Base-by-base conservation (phyloP, 2,113 vertebrate genomes). In the Proterorhinus semilunaris region DNA sequence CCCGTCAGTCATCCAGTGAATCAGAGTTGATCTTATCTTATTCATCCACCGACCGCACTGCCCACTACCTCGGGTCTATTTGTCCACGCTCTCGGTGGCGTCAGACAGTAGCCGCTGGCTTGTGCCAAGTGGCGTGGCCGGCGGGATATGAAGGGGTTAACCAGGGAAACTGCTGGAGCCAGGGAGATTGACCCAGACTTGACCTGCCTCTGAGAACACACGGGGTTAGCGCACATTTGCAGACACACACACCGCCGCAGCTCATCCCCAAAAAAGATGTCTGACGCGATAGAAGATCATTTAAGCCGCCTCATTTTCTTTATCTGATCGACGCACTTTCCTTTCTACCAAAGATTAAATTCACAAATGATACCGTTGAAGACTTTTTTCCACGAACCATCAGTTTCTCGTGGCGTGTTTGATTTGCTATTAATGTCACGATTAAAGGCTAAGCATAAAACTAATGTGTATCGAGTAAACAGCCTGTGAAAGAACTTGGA, bases 171-270 rank as follows among this genome's bases (percentile, higher is more conserved):
- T 72, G 69, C 81, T 88, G 87, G 86, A 88, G 89, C 87, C 89
- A 87, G 87, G 66, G 81, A 89, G 84, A 85, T 83, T 91, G 88
- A 91, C 89, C 88, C 89, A 89, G 82, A 88, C 85, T 78, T 87
- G 88, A 89, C 87, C 90, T 78, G 73, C 62, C 68, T 78, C 79
- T 87, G 87, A 91, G 86, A 87, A 83, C 84, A 83, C 84, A 86
- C 80, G 79, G 77, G 80, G 81, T 76, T 86, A 83, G 66, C 57
- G 78, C 68, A 62, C 72, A 66, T 66, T 67, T 69, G 66, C 62
- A 71, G 61, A 76, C 73, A 36, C 27, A 36, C 27, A 68, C 51
- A 72, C 54, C 8, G 43, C 53, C 75, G 70, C 48, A 46, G 68
- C 80, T 83, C 87, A 82, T 83, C 83, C 87, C 64, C 54, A 72